Evolutionary conservation across 1,140 invertebrate species (phyloP).

Genomic region (Drosophila subpulchrella): DNA sequence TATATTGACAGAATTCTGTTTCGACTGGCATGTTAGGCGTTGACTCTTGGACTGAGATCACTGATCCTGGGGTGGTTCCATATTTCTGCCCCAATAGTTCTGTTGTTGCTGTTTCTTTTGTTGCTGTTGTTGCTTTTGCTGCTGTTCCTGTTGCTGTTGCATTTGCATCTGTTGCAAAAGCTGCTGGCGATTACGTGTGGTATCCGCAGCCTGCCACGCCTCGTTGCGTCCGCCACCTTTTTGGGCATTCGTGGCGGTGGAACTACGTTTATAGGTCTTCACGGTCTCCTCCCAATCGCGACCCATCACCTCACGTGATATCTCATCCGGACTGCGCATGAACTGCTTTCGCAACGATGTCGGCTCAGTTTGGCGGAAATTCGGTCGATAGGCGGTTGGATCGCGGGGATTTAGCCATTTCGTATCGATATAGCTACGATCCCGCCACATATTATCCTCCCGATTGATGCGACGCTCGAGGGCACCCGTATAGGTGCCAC

Average conservation of each 20-base stretch:
- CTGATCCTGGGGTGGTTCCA: neutral
- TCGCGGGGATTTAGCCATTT: constrained; percentile 51
- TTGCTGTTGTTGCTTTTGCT: neutral
- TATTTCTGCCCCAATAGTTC: neutral
- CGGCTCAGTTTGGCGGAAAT: constrained; percentile 56
- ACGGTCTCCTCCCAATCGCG: constrained; percentile 49
- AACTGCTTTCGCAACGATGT: constrained; percentile 36
- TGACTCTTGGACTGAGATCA: neutral
- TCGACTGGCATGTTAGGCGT: neutral
- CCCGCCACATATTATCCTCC: constrained; percentile 65
- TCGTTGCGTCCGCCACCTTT: neutral
- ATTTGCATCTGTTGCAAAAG: neutral
- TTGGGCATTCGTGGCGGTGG: neutral
- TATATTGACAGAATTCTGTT: neutral
- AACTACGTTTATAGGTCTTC: constrained; percentile 4
- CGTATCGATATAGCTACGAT: constrained; percentile 21
- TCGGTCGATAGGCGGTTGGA: constrained; percentile 40
- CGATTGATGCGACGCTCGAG: constrained; percentile 28
- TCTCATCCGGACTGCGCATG: constrained; percentile 68
- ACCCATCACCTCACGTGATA: constrained; percentile 42
- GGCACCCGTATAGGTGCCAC: neutral
- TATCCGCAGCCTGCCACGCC: neutral
- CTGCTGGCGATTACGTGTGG: neutral
- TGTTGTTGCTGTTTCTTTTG: neutral
- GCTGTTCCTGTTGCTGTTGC: neutral